Evolutionary conservation across 2,797 vertebrate genomes (phyloP), one percentile per base, ranked within the genome.

Genomic region (Garrulus glandarius): DNA sequence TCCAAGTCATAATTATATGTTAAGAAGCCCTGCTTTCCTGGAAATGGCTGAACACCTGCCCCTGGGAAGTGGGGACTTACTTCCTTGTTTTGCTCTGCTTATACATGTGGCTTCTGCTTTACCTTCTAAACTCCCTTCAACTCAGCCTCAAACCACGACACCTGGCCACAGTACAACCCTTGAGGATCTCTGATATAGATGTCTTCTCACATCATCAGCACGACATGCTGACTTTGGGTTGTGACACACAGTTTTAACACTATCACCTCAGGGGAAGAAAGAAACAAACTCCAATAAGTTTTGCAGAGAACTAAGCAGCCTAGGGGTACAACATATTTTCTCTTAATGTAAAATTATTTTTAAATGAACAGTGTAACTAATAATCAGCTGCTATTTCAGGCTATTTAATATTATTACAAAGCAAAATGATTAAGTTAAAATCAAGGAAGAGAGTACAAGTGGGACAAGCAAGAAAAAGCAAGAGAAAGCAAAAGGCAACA

Each of bases 1-100:
- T 44, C 57, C 44, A 50, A 50, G 30, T 53, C 7, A 41, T n/a
- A 1, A 1, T 27, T 17, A 17, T 0, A 0, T 0, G 2, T 52
- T 19, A 29, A 9, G 27, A 49, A 59, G 5, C 18, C 7, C 26
- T 47, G 29, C 20, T 74, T 6, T 74, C 43, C 78, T 50, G 16
- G 10, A 20, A 15, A 37, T 17, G 7, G 7, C 47, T 65, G 67
- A 53, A 13, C 36, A 21, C 16, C 44, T 76, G 46, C 8, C 7
- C 0, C 12, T 11, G 16, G 20, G 13, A 74, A 49, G 6, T 1
- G 7, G 22, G 3, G 18, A 47, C 2, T 37, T 4, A 17, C 39
- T 72, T 39, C 14, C 12, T 44, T 53, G 2, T 29, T 69, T 69
- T 32, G 15, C 8, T 70, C 74, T 87, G 11, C 32, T 61, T 69